phyloP scores from a whole-genome alignment of 2,888 invertebrate species.

The Orthosia cruda region DNA sequence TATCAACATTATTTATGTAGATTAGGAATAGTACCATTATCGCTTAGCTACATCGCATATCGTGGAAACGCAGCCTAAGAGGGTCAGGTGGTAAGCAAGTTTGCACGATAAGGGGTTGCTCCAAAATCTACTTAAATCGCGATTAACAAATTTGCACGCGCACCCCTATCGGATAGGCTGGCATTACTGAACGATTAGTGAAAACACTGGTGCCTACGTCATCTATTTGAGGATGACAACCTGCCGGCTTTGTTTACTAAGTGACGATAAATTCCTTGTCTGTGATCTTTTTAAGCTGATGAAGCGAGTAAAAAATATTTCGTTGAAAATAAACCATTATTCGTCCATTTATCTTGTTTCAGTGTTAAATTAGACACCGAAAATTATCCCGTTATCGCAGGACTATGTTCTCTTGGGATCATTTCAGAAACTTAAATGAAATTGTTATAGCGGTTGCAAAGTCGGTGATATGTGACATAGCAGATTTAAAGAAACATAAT shows the following conservation, averaged over 20 bases:
- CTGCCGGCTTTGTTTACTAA: constrained; percentile 21
- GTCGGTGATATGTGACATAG: too few relatives aligned
- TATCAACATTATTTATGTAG: too few relatives aligned
- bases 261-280: constrained; percentile 2
- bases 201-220: constrained; percentile 35
- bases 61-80: constrained; percentile 4
- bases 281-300: constrained; percentile 6
- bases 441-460: too few relatives aligned
- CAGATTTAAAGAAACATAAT: too few relatives aligned
- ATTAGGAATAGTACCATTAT: too few relatives aligned
- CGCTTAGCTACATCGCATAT: not conserved
- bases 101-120: constrained; percentile 53
- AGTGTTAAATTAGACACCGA: too few relatives aligned
- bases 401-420: too few relatives aligned
- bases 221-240: constrained; percentile 37
- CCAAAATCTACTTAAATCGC: constrained; percentile 59
- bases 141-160: constrained; percentile 65
- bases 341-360: too few relatives aligned
- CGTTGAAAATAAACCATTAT: not conserved
- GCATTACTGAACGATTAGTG: constrained; percentile 60
- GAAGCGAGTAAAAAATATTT: not conserved
- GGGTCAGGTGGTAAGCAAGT: constrained; percentile 41
- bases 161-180: constrained; percentile 48
- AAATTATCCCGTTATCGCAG: too few relatives aligned
- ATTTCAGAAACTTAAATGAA: too few relatives aligned